phyloP scores from a whole-genome alignment of 2,113 vertebrate genomes.

The Azemiops feae region DNA sequence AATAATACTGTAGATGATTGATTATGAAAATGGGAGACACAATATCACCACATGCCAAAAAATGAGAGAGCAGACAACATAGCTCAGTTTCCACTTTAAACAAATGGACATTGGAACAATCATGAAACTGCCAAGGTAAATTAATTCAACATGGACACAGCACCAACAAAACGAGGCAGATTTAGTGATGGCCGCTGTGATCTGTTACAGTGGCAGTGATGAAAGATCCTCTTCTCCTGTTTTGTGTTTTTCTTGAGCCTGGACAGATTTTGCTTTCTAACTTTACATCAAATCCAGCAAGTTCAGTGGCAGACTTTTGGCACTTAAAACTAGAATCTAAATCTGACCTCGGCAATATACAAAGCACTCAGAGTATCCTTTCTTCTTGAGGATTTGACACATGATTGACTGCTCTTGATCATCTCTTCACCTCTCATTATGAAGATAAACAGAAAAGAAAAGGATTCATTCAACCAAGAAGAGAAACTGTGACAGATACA shows the following conservation, averaged over 20 bases:
- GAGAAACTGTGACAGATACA: conserved; percentile 51
- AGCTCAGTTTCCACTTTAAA: conserved; percentile 79
- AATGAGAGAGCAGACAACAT: conserved; percentile 61
- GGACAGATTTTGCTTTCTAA: conserved; percentile 45
- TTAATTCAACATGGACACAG: conserved; percentile 78
- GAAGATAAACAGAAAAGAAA: conserved; percentile 22
- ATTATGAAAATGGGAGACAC: conserved; percentile 65
- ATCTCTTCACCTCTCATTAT: conserved; percentile 48
- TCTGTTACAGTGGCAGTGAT: conserved; percentile 49
- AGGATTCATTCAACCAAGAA: conserved; percentile 26
- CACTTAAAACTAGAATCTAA: conserved; percentile 41
- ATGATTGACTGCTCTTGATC: conserved; percentile 50
- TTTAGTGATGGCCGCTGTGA: conserved; percentile 54
- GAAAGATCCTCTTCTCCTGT: conserved; percentile 65
- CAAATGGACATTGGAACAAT: conserved; percentile 74
- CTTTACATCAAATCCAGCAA: conserved; percentile 26
- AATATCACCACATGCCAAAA: conserved; percentile 42
- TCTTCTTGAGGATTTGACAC: conserved; percentile 50
- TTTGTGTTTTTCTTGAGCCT: conserved; percentile 63
- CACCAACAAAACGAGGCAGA: conserved; percentile 64
- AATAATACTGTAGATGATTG: conserved; percentile 61
- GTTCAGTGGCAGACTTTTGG: conserved; percentile 42
- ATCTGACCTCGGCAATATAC: conserved; percentile 49
- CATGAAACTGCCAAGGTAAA: conserved; percentile 74
- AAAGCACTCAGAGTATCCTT: conserved; percentile 50